Evolutionary conservation across 2,888 invertebrate species (phyloP).

Genomic region (Lycocerus yunnanus): DNA sequence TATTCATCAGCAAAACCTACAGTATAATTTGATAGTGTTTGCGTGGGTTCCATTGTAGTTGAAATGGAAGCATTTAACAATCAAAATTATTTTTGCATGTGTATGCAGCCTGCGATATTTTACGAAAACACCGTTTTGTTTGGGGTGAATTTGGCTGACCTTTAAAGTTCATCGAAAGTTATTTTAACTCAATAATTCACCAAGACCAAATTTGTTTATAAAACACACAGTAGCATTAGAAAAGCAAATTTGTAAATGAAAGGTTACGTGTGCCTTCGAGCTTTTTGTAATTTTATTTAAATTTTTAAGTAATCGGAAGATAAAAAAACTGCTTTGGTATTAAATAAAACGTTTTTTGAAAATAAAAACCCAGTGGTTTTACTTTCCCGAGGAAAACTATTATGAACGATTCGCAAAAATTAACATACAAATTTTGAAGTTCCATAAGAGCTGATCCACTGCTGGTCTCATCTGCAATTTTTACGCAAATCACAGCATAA

Average conservation of each 20-base stretch:
- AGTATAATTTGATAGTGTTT: background rate
- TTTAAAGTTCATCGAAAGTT: background rate
- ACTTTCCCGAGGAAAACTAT: no score
- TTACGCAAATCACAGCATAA: no score
- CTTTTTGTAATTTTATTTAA: background rate
- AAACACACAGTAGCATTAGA: background rate
- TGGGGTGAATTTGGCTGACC: background rate
- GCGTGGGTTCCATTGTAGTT: background rate
- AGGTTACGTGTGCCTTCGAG: background rate
- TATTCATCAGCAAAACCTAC: background rate
- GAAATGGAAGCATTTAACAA: background rate
- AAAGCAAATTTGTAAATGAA: background rate
- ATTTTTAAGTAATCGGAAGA: background rate
- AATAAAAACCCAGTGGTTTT: no score
- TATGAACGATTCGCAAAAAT: no score
- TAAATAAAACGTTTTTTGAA: no score
- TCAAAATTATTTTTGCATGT: background rate
- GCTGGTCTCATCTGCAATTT: no score
- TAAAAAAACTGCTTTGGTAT: no score
- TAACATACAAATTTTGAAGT: no score
- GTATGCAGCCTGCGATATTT: background rate
- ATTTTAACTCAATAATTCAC: background rate
- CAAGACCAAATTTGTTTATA: background rate
- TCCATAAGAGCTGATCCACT: no score
- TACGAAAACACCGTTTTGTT: background rate